phyloP scores from a whole-genome alignment of 2,888 invertebrate genomes.

The Arctia plantaginis region DNA sequence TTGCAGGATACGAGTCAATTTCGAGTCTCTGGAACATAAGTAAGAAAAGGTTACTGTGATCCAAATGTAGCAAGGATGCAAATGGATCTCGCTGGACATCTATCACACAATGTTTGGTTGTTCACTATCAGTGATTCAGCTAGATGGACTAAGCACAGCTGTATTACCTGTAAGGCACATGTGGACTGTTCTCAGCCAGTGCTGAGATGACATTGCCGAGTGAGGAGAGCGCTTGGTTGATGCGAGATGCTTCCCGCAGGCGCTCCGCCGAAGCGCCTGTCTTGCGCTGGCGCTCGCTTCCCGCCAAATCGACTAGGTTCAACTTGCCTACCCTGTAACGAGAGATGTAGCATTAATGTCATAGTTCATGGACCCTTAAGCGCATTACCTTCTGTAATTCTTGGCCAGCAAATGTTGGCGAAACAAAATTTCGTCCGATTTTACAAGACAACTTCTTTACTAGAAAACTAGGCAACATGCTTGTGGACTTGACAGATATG shows the following conservation, averaged over 20 bases:
- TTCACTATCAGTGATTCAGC: background rate
- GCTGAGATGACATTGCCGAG: constrained; percentile 99
- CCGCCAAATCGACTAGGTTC: constrained; percentile 99
- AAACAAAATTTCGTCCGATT: background rate
- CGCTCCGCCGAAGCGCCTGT: constrained; percentile 98
- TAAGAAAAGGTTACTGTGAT: background rate
- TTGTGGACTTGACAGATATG: background rate
- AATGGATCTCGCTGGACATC: background rate
- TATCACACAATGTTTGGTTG: background rate
- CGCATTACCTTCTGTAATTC: background rate
- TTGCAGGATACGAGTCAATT: constrained; percentile 97
- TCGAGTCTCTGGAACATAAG: constrained; percentile 91
- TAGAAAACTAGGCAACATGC: background rate
- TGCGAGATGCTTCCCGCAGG: constrained; percentile 98
- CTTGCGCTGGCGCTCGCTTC: constrained; percentile 98
- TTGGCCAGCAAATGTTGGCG: background rate
- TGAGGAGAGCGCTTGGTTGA: constrained; percentile 98
- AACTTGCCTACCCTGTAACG: constrained; percentile 94
- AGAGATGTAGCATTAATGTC: background rate
- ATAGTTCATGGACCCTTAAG: background rate
- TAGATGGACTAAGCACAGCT: background rate
- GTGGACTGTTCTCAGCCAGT: constrained; percentile 96
- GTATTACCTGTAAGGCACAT: constrained; percentile 93
- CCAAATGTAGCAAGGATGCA: background rate
- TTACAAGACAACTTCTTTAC: background rate